These are phyloP conservation scores for Ernsta delagoae DNA, from an alignment of 2,888 invertebrate genomes.

Conservation along the genomic window DNA sequence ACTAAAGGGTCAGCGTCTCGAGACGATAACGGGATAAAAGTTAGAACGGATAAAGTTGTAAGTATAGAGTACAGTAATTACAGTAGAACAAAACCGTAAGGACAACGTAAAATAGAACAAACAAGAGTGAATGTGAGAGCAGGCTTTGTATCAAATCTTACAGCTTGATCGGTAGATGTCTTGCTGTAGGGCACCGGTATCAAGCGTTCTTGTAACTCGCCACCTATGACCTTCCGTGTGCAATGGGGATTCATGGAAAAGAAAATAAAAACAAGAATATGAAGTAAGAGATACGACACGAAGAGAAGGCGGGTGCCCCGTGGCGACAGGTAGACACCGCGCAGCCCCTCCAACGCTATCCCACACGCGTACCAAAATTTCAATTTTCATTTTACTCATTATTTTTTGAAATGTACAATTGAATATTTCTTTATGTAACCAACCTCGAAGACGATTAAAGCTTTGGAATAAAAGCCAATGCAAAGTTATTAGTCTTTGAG, in stretches of 20 bases:
- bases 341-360: slow-evolving; percentile 53
- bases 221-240: slow-evolving; percentile 99
- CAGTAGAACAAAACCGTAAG: slow-evolving; percentile 66
- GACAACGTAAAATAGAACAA: slow-evolving; percentile 68
- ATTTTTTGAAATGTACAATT: too few relatives aligned
- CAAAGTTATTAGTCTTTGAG: slow-evolving; percentile 1
- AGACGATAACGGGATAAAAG: slow-evolving; percentile 54
- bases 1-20: slow-evolving; percentile 64
- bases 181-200: slow-evolving; percentile 99
- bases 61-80: slow-evolving; percentile 77
- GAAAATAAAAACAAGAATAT: slow-evolving; percentile 84
- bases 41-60: slow-evolving; percentile 60
- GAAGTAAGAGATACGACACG: slow-evolving; percentile 75
- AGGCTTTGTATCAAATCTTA: slow-evolving; percentile 88
- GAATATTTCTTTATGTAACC: too few relatives aligned
- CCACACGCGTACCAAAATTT: slow-evolving; percentile 30
- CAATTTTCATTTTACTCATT: too few relatives aligned
- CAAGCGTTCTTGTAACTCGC: slow-evolving; percentile 99
- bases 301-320: slow-evolving; percentile 47
- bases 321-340: slow-evolving; percentile 43
- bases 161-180: slow-evolving; percentile 99
- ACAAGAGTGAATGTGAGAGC: slow-evolving; percentile 72
- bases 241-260: slow-evolving; percentile 93
- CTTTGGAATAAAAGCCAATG: slow-evolving; percentile 34
- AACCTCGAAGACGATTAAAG: not conserved